Evolutionary conservation across 1,140 invertebrate species (phyloP), one percentile per base, ranked within the genome.

Genomic region (Chrysoperla carnea): DNA sequence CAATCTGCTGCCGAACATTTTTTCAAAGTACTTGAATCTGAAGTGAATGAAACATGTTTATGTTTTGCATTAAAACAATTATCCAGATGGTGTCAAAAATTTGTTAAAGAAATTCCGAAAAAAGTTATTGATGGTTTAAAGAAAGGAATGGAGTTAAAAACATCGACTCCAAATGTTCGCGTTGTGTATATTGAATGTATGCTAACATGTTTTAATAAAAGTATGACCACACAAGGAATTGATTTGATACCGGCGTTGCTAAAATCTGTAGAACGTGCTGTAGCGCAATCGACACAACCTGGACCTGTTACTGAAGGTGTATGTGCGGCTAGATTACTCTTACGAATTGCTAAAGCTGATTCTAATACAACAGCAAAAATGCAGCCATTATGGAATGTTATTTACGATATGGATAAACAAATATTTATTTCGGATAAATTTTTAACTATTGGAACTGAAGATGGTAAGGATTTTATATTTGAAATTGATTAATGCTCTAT

Each of bases 31-130:
- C 65, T 95, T 14, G 84, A 91, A 55, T 72, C 72, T 29, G 92
- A 97, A 71, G 83, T 86, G 39, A 89, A 95, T 61, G 92, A 96
- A 63, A 88, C 87, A 51, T 91, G 87, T 2, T 60, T 94, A 17
- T 75, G 84, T 46, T 75, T 79, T 50, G 76, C 82, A 5, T 63
- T 94, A 6, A 76, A 85, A 49, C 81, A 82, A 72, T 72, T 93
- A 58, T 67, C 75, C 8, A 53, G 79, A 7, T 94, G 91, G 91
- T 75, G 78, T 39, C 51, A 60, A 6, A 80, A 79, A 53, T 77
- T 85, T 47, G 61, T 55, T 1, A 69, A 64, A n/a, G 63, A 73
- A 45, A 63, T 86, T 28, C 82, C 85, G 1, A 72, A 75, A 39
- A 71, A 72, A 45, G 60, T 92, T 8, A 62, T 84, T 1, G 74